Evolutionary conservation across 30 jellyfish, hydroid and myxozoan genomes (phyloP).

Genomic region (Chrysaora quinquecirrha): DNA sequence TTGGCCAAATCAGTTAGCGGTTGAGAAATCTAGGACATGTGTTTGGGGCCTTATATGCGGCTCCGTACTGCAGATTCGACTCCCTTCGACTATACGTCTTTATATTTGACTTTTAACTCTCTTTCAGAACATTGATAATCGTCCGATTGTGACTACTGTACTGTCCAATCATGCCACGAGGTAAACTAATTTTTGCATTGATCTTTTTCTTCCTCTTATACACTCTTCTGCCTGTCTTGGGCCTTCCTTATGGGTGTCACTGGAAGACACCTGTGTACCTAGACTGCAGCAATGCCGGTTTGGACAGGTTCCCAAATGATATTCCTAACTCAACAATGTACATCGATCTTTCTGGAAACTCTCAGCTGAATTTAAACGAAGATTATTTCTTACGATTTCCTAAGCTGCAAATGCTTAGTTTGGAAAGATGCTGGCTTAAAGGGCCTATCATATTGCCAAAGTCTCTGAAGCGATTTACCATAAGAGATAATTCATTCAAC

Average conservation of each 20-base stretch:
- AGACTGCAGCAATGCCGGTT: constrained; percentile 7
- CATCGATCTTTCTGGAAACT: constrained; percentile 41
- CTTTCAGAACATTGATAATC: too few relatives aligned
- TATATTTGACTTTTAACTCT: too few relatives aligned
- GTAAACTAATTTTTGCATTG: too few relatives aligned
- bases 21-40: too few relatives aligned
- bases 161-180: too few relatives aligned
- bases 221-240: background rate
- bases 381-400: constrained; percentile 18
- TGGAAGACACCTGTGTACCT: background rate
- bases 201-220: too few relatives aligned
- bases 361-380: background rate
- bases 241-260: background rate
- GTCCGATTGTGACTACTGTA: too few relatives aligned
- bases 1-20: too few relatives aligned
- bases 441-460: constrained; percentile 10
- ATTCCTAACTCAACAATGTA: background rate
- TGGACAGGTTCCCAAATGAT: constrained; percentile 20
- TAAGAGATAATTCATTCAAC: constrained; percentile 14
- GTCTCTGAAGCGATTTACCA: background rate
- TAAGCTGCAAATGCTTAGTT: constrained; percentile 3
- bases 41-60: too few relatives aligned
- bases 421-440: constrained; percentile 13
- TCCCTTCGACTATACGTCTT: too few relatives aligned
- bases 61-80: too few relatives aligned